Conservation (phyloP, 1,140 invertebrate species). For the Nasonia longicornis region DNA sequence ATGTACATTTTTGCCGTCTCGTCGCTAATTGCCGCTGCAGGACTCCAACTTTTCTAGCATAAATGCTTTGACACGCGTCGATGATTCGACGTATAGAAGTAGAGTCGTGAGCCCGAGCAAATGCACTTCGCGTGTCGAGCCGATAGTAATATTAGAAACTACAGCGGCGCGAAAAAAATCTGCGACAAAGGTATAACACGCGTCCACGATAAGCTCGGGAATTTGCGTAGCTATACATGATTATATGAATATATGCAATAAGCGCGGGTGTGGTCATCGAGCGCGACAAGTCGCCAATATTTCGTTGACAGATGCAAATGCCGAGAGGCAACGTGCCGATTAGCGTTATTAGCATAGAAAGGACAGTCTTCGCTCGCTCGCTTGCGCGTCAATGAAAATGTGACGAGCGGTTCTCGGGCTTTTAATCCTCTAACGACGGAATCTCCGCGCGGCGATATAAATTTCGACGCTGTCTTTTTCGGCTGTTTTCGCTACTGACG, state of each 20-base stretch:
- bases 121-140: constrained; percentile 30
- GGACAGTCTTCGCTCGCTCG: too few relatives aligned
- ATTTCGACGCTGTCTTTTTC: not conserved
- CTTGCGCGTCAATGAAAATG: not conserved
- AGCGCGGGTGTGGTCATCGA: constrained; percentile 26
- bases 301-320: constrained; percentile 25
- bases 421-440: not conserved
- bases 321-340: not conserved
- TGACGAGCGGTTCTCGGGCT: not conserved
- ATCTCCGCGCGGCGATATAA: not conserved
- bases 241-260: constrained; percentile 11
- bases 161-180: not conserved
- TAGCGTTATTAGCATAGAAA: constrained; percentile 22
- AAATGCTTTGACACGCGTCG: constrained; percentile 31
- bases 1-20: not conserved
- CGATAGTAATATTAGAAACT: constrained; percentile 17
- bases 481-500: too few relatives aligned
- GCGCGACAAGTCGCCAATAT: constrained; percentile 1
- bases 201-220: not conserved
- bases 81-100: not conserved
- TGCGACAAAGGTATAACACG: not conserved
- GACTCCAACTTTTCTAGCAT: too few relatives aligned
- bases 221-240: not conserved
- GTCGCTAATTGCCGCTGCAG: not conserved
- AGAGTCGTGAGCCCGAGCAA: constrained; percentile 1